Percentiles rank a stretch among this genome's conserved stretches.
phyloP scores from a whole-genome alignment of 2,797 vertebrate species.

The Heliangelus exortis region DNA sequence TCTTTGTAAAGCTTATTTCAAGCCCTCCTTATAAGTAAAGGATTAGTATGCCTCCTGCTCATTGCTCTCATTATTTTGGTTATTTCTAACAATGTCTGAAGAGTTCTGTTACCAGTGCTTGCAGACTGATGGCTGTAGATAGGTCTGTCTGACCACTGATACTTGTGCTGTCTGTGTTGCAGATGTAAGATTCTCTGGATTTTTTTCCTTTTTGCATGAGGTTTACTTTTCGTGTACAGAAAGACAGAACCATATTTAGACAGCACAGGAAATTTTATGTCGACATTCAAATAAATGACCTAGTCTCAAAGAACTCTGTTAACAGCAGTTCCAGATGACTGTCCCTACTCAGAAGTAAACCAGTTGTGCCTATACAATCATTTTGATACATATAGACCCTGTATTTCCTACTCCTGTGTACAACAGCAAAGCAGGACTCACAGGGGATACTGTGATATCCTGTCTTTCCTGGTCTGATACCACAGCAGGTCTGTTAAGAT shows the following conservation, averaged over 20 bases:
- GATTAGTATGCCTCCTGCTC: not conserved
- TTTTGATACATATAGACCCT: not conserved
- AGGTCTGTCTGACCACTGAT: slow-evolving; percentile 9
- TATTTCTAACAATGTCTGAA: slow-evolving; percentile 49
- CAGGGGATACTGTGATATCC: not conserved
- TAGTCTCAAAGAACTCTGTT: not conserved
- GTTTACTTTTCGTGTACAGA: not conserved
- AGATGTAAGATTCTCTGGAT: not conserved
- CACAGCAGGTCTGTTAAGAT: not conserved
- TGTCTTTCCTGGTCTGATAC: not conserved
- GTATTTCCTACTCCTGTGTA: not conserved
- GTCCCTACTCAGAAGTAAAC: not conserved
- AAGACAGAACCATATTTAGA: not conserved
- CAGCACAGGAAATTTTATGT: not conserved
- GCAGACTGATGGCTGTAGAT: not conserved
- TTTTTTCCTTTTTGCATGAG: not conserved
- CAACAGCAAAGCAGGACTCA: not conserved
- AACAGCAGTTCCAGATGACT: not conserved
- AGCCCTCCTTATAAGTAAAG: slow-evolving; percentile 37
- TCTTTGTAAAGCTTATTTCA: slow-evolving; percentile 56
- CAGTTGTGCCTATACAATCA: not conserved
- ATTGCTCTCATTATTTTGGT: slow-evolving; percentile 49
- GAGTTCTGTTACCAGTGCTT: slow-evolving; percentile 33
- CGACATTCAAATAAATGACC: not conserved
- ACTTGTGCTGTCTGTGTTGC: not conserved